These are phyloP conservation scores for Dryas iulia DNA, from an alignment of 1,140 invertebrate species.

Conservation along the genomic window DNA sequence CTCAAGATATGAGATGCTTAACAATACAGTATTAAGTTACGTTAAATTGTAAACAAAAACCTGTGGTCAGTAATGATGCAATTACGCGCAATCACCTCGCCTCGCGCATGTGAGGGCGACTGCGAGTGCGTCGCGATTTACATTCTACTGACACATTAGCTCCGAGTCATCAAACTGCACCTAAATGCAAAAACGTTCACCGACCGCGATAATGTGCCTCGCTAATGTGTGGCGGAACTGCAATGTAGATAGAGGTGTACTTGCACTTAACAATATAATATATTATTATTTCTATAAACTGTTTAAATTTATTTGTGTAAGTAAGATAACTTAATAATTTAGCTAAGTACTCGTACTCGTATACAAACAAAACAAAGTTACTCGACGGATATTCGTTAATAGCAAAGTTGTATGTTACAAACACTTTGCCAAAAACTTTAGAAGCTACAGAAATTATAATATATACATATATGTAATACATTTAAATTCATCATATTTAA, in stretches of 20 bases:
- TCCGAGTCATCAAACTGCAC: slow-evolving; percentile 5
- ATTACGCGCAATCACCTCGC: slow-evolving; percentile 10
- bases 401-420: neutral
- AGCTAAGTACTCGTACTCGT: neutral
- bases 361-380: neutral
- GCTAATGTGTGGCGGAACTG: neutral
- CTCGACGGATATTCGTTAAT: neutral
- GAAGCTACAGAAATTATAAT: neutral
- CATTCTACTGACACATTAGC: slow-evolving; percentile 11
- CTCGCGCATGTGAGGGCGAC: too few species aligned
- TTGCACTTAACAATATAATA: too few species aligned
- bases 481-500: neutral
- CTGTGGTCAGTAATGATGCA: neutral
- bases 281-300: too few species aligned
- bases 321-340: neutral
- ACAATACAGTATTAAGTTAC: neutral
- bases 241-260: neutral
- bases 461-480: neutral
- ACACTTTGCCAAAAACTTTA: neutral
- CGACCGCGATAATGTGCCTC: neutral
- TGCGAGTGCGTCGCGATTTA: slow-evolving; percentile 8
- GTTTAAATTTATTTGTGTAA: neutral
- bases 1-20: neutral
- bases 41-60: neutral
- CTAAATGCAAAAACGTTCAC: slow-evolving; percentile 2